phyloP scores from a whole-genome alignment of 2,113 vertebrate species.

The Tichodroma muraria region DNA sequence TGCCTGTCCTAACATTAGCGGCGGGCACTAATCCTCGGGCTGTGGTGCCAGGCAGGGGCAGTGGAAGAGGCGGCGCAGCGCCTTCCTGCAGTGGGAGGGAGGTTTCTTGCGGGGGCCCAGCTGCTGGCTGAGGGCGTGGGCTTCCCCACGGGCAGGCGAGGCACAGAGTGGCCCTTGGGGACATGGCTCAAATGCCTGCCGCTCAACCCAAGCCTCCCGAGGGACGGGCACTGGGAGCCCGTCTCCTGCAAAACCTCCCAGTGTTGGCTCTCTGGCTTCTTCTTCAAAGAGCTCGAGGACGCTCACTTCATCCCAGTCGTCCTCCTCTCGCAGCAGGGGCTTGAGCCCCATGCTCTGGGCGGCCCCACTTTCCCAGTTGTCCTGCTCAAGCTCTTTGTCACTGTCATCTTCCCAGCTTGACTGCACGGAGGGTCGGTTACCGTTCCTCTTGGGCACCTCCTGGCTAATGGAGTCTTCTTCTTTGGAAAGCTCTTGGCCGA shows the following conservation, averaged over 20 bases:
- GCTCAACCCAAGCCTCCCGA: not conserved
- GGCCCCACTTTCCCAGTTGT: accelerated
- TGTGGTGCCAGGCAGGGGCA: not conserved
- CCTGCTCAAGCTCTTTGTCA: accelerated
- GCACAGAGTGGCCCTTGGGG: no score
- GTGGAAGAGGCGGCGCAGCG: not conserved
- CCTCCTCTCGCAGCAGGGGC: accelerated
- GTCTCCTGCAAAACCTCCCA: no score
- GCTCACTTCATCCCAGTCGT: accelerated
- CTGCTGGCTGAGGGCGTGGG: not conserved
- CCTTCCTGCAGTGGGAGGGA: not conserved
- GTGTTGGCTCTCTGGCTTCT: not conserved
- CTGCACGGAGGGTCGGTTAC: accelerated
- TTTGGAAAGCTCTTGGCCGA: not conserved
- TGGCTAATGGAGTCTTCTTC: not conserved
- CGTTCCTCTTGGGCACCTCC: not conserved
- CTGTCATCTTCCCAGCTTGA: not conserved
- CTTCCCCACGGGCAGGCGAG: not conserved
- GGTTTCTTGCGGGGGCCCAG: not conserved
- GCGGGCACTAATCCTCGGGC: not conserved
- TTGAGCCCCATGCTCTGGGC: accelerated
- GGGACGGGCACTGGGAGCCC: not conserved
- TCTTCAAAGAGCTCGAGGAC: accelerated
- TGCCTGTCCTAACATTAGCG: not conserved
- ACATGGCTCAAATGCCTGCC: not conserved